A percentile compares a stretch with the other conserved stretches of the same genome.
Conservation (phyloP, 2,888 invertebrate species). For the Lissonota sp. region DNA sequence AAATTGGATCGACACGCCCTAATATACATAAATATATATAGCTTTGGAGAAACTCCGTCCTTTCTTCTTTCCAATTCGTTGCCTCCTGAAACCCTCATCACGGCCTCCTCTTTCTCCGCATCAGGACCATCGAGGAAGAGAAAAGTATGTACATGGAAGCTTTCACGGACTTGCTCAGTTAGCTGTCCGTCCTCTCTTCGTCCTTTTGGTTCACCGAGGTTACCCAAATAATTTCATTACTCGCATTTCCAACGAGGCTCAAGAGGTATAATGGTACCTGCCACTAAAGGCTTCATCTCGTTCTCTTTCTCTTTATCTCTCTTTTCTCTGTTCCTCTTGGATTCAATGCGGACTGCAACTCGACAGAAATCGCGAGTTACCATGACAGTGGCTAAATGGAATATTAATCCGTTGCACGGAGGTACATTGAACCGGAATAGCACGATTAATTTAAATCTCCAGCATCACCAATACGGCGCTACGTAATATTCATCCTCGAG, state of each 20-base stretch:
- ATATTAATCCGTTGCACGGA: slow-evolving; percentile 56
- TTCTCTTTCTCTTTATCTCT: neutral
- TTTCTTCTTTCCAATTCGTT: slow-evolving; percentile 60
- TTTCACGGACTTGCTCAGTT: slow-evolving; percentile 37
- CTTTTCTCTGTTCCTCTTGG: neutral
- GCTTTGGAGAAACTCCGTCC: slow-evolving; percentile 40
- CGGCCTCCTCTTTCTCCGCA: slow-evolving; percentile 9
- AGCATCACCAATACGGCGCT: neutral
- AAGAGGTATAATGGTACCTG: slow-evolving; percentile 45
- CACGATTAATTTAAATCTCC: slow-evolving; percentile 48
- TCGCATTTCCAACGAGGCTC: slow-evolving; percentile 55
- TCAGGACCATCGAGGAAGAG: slow-evolving; percentile 16
- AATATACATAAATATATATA: neutral
- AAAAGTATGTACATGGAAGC: slow-evolving; percentile 41
- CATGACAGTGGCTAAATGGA: slow-evolving; percentile 52
- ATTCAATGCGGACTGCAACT: neutral
- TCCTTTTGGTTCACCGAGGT: slow-evolving; percentile 37
- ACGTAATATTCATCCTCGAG: slow-evolving; percentile 33
- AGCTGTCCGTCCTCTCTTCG: slow-evolving; percentile 13
- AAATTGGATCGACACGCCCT: too few species aligned
- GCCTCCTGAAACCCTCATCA: slow-evolving; percentile 59
- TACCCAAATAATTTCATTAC: slow-evolving; percentile 64
- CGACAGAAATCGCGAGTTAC: slow-evolving; percentile 40
- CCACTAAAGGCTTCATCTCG: slow-evolving; percentile 18
- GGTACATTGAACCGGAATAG: slow-evolving; percentile 37